These are phyloP conservation scores for Pelosia muscerda DNA, from an alignment of 2,888 invertebrate genomes.

Conservation along the genomic window DNA sequence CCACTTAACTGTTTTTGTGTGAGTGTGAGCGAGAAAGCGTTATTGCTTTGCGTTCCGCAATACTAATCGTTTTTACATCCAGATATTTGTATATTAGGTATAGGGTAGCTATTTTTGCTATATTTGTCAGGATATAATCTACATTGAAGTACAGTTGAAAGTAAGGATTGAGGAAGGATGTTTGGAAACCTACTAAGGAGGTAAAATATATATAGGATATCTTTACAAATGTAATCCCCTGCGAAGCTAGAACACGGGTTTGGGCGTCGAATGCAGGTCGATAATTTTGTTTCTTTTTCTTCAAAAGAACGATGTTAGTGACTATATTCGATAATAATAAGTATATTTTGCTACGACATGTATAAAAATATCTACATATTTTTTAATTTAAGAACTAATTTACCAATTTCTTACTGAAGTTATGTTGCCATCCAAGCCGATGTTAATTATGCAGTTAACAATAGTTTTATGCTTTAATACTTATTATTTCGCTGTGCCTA, in stretches of 20 bases:
- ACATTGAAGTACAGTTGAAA: background rate
- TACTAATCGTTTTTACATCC: conserved; percentile 49
- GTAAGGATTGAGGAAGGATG: no score
- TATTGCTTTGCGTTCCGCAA: conserved; percentile 35
- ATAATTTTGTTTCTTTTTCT: no score
- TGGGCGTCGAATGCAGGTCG: no score
- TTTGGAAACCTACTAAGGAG: no score
- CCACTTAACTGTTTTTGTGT: conserved; percentile 27
- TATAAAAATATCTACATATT: no score
- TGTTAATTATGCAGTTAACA: background rate
- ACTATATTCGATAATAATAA: no score
- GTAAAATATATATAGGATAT: no score
- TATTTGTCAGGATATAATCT: conserved; percentile 36
- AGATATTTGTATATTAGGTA: conserved; percentile 49
- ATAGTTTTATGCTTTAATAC: background rate
- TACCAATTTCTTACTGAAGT: background rate
- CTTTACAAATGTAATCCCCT: no score
- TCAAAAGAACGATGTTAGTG: no score
- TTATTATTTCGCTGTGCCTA: background rate
- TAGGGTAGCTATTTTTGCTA: conserved; percentile 42
- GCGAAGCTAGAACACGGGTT: no score
- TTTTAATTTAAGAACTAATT: no score
- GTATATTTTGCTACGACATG: background rate
- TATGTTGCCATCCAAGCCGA: background rate
- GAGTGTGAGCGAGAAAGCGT: conserved; percentile 37